These are phyloP conservation scores for Vipera ursinii DNA, from an alignment of 2,797 vertebrate genomes.

Conservation along the genomic window DNA sequence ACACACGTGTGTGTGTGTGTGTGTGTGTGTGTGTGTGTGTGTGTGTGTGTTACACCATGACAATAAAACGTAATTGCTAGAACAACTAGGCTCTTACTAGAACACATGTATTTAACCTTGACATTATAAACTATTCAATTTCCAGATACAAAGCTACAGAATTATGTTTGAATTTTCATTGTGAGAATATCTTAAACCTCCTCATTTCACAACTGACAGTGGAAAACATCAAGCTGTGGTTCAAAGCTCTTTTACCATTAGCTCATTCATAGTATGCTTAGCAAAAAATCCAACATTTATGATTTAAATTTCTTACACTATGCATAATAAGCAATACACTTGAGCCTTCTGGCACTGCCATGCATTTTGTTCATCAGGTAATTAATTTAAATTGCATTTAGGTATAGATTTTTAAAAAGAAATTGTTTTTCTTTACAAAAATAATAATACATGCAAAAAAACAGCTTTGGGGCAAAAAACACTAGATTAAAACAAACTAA, in stretches of 20 bases:
- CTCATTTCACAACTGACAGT: constrained; percentile 25
- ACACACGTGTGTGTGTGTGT: too few species aligned
- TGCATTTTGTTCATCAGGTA: background rate
- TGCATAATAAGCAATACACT: constrained; percentile 1
- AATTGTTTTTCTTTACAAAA: background rate
- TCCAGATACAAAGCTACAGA: constrained; percentile 7
- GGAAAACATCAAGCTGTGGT: constrained; percentile 18
- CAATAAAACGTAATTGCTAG: constrained; percentile 9
- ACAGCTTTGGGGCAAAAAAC: background rate
- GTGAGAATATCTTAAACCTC: constrained; percentile 18
- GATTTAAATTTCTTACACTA: constrained; percentile 6
- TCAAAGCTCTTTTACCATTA: constrained; percentile 20
- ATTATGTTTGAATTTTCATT: constrained; percentile 17
- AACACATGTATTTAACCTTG: background rate
- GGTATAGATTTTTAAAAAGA: background rate
- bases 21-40: background rate
- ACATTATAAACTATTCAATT: constrained; percentile 26
- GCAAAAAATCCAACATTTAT: constrained; percentile 18
- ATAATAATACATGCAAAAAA: background rate
- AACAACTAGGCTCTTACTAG: constrained; percentile 4
- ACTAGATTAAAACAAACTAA: background rate
- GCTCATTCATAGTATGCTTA: constrained; percentile 5
- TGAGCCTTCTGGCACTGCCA: background rate
- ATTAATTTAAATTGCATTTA: constrained; percentile 6
- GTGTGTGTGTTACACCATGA: constrained; percentile 8